Percentiles rank a stretch among this genome's conserved stretches.
These are phyloP conservation scores for Neodon shergylaensis DNA, from an alignment of 2,113 vertebrate species.

Conservation along the genomic window DNA sequence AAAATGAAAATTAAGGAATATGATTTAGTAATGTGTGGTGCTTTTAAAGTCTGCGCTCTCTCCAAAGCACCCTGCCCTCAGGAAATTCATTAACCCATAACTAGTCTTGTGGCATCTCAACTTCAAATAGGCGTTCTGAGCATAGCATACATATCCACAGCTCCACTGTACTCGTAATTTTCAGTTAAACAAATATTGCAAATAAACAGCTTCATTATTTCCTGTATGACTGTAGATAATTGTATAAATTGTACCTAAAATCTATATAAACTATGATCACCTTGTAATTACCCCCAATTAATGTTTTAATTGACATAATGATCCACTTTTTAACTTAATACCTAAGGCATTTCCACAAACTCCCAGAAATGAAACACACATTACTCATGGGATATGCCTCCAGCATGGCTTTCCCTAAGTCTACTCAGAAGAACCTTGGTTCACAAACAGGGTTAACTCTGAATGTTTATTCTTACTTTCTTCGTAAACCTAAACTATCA, in stretches of 20 bases:
- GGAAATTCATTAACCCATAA: constrained; percentile 50
- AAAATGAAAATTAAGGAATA: constrained; percentile 64
- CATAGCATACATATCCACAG: background rate
- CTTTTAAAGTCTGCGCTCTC: constrained; percentile 46
- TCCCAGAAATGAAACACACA: constrained; percentile 62
- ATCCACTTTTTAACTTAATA: constrained; percentile 69
- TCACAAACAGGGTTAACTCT: background rate
- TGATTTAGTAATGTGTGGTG: constrained; percentile 39
- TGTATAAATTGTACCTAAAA: constrained; percentile 76
- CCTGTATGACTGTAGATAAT: constrained; percentile 72
- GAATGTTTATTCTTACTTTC: background rate
- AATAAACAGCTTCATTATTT: constrained; percentile 74
- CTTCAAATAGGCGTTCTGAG: background rate
- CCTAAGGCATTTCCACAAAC: constrained; percentile 72
- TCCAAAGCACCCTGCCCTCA: constrained; percentile 47
- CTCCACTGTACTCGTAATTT: background rate
- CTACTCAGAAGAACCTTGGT: background rate
- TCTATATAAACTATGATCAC: constrained; percentile 65
- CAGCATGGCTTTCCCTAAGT: background rate
- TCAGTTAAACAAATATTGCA: constrained; percentile 69
- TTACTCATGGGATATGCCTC: background rate
- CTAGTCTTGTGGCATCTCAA: background rate
- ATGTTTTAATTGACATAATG: constrained; percentile 80
- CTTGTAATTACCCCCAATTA: constrained; percentile 77
- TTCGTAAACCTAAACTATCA: constrained; percentile 24